Conservation (phyloP, 2,888 invertebrate species). For the Drosophila heteroneura region DNA sequence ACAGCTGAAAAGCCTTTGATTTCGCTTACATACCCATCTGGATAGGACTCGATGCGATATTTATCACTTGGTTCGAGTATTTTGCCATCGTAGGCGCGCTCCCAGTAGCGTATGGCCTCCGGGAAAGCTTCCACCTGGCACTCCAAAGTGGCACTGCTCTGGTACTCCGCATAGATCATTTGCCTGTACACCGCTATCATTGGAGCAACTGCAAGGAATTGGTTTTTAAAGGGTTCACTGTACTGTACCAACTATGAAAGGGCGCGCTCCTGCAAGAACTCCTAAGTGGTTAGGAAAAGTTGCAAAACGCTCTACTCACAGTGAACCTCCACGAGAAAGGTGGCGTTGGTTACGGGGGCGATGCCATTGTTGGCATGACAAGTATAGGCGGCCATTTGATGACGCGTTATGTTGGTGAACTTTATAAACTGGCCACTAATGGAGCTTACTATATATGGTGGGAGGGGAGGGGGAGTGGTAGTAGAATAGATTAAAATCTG, state of each 20-base stretch:
- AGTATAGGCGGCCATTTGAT: constrained; percentile 91
- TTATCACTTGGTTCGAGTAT: constrained; percentile 89
- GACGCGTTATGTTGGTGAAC: constrained; percentile 90
- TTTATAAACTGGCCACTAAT: constrained; percentile 92
- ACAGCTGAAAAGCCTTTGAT: not conserved
- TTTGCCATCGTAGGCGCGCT: constrained; percentile 89
- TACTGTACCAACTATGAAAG: not conserved
- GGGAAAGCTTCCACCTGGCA: constrained; percentile 96
- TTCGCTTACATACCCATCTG: constrained; percentile 83
- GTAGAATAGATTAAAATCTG: not conserved
- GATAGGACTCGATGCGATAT: constrained; percentile 88
- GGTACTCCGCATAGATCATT: constrained; percentile 90
- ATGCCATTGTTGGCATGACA: constrained; percentile 94
- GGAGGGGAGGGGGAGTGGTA: constrained; percentile 45
- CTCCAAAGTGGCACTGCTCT: constrained; percentile 90
- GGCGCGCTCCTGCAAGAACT: not conserved
- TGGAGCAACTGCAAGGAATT: constrained; percentile 90
- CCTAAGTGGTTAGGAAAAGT: not conserved
- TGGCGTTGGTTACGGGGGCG: constrained; percentile 92
- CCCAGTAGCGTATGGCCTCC: constrained; percentile 94
- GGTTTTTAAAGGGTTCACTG: not conserved
- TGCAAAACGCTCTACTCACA: constrained; percentile 88
- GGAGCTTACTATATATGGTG: constrained; percentile 87
- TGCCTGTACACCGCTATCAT: constrained; percentile 92
- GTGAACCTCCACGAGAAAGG: constrained; percentile 94